Percentiles rank a stretch among this genome's conserved stretches.
These are phyloP conservation scores for Drosophila kurseongensis DNA, from an alignment of 1,140 invertebrate genomes.

Conservation along the genomic window DNA sequence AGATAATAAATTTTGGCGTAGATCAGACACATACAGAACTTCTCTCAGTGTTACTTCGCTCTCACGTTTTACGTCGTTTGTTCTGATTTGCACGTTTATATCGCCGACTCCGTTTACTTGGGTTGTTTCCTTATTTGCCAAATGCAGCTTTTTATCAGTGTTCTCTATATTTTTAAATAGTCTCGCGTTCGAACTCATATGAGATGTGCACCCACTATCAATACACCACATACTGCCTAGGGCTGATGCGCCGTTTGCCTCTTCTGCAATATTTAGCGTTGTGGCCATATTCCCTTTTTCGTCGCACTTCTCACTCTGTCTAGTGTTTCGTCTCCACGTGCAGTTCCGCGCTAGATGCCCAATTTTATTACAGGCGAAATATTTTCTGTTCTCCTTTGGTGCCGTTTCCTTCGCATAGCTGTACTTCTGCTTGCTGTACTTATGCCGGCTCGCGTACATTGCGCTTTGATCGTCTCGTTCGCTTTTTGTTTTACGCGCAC, in stretches of 20 bases:
- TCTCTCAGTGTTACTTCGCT: neutral
- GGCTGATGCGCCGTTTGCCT: neutral
- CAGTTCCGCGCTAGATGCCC: conserved; percentile 1
- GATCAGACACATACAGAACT: neutral
- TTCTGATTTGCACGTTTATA: neutral
- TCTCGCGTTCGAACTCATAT: too few species aligned
- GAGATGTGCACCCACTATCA: neutral
- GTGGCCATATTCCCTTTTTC: neutral
- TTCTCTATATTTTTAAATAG: neutral
- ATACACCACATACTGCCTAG: neutral
- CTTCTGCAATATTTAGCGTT: neutral
- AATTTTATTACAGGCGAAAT: neutral
- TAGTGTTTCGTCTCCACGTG: neutral
- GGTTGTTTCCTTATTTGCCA: neutral
- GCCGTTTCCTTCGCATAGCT: neutral
- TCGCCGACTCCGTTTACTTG: neutral
- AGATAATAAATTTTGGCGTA: neutral
- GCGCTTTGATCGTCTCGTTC: too few species aligned
- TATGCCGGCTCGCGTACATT: neutral
- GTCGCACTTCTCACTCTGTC: neutral
- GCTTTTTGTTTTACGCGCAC: too few species aligned
- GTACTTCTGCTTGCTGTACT: neutral
- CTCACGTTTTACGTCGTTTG: too few species aligned
- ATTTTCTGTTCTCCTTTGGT: neutral
- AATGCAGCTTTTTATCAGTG: neutral